A percentile compares a stretch with the other conserved stretches of the same genome.
Evolutionary conservation across 2,113 vertebrate genomes (phyloP).

Genomic region (Recurvirostra avosetta): DNA sequence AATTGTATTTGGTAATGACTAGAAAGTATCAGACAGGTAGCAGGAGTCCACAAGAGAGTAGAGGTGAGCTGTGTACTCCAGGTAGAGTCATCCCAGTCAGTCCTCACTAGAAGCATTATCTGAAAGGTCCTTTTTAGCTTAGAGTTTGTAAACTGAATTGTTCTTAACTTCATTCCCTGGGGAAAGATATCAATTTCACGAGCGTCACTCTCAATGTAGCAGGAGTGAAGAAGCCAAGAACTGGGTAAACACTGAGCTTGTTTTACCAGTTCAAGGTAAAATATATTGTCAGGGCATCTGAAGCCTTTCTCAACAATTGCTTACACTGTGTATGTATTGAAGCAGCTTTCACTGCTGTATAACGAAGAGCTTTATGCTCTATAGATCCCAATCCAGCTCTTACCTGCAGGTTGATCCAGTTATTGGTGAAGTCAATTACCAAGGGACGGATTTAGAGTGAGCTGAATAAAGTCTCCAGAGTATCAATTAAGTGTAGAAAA

Average conservation of each 20-base stretch:
- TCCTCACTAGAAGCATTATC: neutral
- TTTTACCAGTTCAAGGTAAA: neutral
- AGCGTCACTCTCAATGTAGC: neutral
- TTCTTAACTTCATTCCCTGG: neutral
- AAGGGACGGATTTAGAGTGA: neutral
- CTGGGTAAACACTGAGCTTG: neutral
- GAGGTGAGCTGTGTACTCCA: neutral
- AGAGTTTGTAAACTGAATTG: slow-evolving; percentile 7
- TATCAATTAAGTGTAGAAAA: slow-evolving; percentile 35
- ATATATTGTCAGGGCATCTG: neutral
- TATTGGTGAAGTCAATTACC: neutral
- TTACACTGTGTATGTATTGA: neutral
- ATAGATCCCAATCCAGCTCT: neutral
- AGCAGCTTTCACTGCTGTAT: neutral
- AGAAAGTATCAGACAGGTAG: neutral
- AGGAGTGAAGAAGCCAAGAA: slow-evolving; percentile 3
- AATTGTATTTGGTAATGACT: slow-evolving; percentile 41
- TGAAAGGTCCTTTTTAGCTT: neutral
- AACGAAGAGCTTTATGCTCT: neutral
- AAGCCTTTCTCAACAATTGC: neutral
- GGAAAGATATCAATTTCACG: slow-evolving; percentile 16
- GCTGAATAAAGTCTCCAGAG: neutral
- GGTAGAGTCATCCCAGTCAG: neutral
- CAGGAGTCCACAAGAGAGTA: neutral
- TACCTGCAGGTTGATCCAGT: neutral